Evolutionary conservation across 2,888 invertebrate species (phyloP).

Genomic region (Pseudolycoriella hygida): DNA sequence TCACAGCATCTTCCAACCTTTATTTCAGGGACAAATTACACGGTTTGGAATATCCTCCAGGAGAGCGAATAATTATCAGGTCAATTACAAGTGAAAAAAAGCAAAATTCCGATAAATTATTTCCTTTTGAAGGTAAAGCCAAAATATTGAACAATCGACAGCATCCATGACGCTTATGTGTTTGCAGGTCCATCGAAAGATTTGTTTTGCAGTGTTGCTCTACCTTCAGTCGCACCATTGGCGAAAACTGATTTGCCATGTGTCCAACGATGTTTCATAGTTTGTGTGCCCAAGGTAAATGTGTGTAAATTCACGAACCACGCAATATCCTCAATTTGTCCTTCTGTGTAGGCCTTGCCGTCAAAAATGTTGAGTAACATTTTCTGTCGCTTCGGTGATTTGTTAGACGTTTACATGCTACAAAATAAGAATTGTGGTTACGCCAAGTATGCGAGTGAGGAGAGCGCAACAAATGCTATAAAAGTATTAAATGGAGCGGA

Average conservation of each 20-base stretch:
- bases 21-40: constrained; percentile 72
- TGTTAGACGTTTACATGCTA: constrained; percentile 79
- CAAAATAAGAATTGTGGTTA: constrained; percentile 85
- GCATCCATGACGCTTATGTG: background rate
- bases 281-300: constrained; percentile 35
- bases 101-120: constrained; percentile 3
- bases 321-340: background rate
- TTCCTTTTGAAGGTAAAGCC: constrained; percentile 4
- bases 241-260: constrained; percentile 47
- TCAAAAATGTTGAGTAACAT: constrained; percentile 69
- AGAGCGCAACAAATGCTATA: constrained; percentile 41
- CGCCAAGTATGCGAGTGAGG: constrained; percentile 62
- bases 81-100: constrained; percentile 20
- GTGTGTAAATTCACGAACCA: background rate
- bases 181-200: constrained; percentile 1
- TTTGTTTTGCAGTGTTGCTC: constrained; percentile 36
- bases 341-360: constrained; percentile 40
- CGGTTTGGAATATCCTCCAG: constrained; percentile 83
- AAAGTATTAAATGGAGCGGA: constrained; percentile 65
- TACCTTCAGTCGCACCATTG: constrained; percentile 54
- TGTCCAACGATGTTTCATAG: constrained; percentile 48
- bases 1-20: too few relatives aligned
- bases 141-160: background rate
- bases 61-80: constrained; percentile 48
- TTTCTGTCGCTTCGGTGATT: constrained; percentile 77